Evolutionary conservation across 2,113 vertebrate species (phyloP).

Genomic region (Loxodonta africana): DNA sequence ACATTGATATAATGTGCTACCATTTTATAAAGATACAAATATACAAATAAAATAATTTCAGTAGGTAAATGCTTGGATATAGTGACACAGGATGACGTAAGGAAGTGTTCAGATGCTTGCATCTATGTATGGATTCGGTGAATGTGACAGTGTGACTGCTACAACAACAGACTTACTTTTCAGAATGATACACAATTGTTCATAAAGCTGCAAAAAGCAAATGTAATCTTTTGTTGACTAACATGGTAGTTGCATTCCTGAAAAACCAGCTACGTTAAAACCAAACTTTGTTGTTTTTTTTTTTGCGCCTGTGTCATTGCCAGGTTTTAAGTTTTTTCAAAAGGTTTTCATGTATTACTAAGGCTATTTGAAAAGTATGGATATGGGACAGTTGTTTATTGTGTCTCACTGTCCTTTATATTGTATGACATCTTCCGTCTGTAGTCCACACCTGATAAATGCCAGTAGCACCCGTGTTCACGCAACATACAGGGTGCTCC

Average conservation of each 20-base stretch:
- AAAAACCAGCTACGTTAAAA: neutral
- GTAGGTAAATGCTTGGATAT: neutral
- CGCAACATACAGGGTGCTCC: neutral
- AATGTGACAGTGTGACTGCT: neutral
- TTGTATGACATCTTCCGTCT: neutral
- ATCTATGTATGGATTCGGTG: neutral
- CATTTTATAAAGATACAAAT: constrained; percentile 18
- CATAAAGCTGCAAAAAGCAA: neutral
- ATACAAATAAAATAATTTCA: neutral
- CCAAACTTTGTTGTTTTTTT: too few relatives aligned
- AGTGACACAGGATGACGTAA: neutral
- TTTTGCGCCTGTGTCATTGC: neutral
- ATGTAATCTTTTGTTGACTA: neutral
- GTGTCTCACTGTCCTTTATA: neutral
- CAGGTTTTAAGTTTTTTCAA: neutral
- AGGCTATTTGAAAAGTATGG: neutral
- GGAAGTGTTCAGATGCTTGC: neutral
- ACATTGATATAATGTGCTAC: neutral
- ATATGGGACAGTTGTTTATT: neutral
- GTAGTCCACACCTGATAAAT: neutral
- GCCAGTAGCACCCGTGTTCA: neutral
- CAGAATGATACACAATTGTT: neutral
- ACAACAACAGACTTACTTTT: neutral
- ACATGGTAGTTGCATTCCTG: neutral
- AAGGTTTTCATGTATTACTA: neutral